A percentile compares a stretch with the other conserved stretches of the same genome.
These are phyloP conservation scores for Todiramphus saurophagus DNA, from an alignment of 2,113 vertebrate species.

Conservation along the genomic window DNA sequence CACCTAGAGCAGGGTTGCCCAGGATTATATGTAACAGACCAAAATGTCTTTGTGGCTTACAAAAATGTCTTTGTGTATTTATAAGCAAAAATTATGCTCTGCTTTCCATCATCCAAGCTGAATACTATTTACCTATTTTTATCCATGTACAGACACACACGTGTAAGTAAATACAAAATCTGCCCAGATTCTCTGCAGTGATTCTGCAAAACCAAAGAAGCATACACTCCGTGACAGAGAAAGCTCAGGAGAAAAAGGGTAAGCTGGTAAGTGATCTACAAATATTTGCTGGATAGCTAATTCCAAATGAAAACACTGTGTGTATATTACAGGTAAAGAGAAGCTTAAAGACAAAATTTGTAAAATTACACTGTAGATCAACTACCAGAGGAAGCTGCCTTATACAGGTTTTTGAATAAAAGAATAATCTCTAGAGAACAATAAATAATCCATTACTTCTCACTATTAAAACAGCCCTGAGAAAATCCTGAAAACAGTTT, in stretches of 20 bases:
- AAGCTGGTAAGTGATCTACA: background rate
- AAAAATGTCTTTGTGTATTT: background rate
- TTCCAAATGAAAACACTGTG: background rate
- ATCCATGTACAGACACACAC: background rate
- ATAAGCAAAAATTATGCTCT: background rate
- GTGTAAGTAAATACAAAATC: background rate
- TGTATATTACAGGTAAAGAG: background rate
- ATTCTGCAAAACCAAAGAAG: background rate
- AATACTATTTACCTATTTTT: background rate
- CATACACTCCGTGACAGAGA: accelerated
- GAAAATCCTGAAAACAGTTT: background rate
- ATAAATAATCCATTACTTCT: background rate
- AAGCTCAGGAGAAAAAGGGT: background rate
- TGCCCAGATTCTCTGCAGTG: background rate
- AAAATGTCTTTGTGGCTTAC: background rate
- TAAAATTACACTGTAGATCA: background rate
- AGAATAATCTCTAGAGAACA: background rate
- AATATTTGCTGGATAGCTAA: background rate
- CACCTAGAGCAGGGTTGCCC: background rate
- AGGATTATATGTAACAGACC: background rate
- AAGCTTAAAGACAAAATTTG: background rate
- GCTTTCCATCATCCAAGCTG: background rate
- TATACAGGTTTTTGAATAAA: background rate
- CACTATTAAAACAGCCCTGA: background rate
- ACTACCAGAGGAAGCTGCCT: background rate